Conservation (phyloP, 2,888 invertebrate species). For the Seira sanloemensis region DNA sequence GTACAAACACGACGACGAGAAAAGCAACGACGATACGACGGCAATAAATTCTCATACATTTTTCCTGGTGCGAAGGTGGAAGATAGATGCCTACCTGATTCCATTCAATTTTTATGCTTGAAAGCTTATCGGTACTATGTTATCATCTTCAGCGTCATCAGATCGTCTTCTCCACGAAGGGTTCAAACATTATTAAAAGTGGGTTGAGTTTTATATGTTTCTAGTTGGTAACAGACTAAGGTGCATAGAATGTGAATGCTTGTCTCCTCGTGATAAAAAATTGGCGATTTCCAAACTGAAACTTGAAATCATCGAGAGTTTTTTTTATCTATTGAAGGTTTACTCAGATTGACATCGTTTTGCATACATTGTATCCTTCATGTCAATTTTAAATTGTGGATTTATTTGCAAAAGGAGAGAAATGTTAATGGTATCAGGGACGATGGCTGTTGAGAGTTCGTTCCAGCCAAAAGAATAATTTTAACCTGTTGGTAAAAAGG, state of each 20-base stretch:
- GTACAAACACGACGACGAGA: not conserved
- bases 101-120: slow-evolving; percentile 51
- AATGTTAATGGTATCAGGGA: slow-evolving; percentile 22
- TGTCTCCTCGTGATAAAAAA: not conserved
- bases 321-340: not conserved
- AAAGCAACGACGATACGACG: not conserved
- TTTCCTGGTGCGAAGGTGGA: slow-evolving; percentile 32
- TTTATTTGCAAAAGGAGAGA: slow-evolving; percentile 35
- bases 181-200: not conserved
- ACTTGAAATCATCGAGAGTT: not conserved
- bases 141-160: slow-evolving; percentile 35
- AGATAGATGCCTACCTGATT: slow-evolving; percentile 25
- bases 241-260: not conserved
- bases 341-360: slow-evolving; percentile 42
- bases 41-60: not conserved
- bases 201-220: slow-evolving; percentile 9
- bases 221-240: slow-evolving; percentile 2
- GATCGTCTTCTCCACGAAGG: slow-evolving; percentile 4
- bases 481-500: not conserved
- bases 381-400: slow-evolving; percentile 37
- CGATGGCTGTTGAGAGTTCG: slow-evolving; percentile 7
- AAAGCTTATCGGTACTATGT: slow-evolving; percentile 57
- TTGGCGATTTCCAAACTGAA: not conserved
- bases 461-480: slow-evolving; percentile 9
- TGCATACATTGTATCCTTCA: slow-evolving; percentile 59